phyloP scores from a whole-genome alignment of 2,888 invertebrate species.

The Pollenia angustigena region DNA sequence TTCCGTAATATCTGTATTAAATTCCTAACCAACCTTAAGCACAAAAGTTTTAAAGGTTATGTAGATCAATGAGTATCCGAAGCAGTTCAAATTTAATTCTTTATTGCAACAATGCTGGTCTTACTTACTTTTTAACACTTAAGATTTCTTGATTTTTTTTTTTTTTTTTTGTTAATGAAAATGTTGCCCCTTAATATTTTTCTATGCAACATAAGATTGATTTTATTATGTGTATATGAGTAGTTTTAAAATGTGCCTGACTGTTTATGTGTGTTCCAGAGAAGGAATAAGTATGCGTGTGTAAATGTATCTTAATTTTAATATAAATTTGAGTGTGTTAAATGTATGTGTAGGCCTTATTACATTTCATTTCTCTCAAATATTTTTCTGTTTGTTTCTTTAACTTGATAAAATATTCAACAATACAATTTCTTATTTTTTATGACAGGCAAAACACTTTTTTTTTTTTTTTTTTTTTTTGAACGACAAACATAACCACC shows the following conservation, averaged over 20 bases:
- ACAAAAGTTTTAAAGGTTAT: too few species aligned
- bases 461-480: constrained; percentile 15
- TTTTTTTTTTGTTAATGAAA: neutral
- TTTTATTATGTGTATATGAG: constrained; percentile 52
- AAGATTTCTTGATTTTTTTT: too few species aligned
- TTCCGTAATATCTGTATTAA: too few species aligned
- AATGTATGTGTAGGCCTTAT: constrained; percentile 37
- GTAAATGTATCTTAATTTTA: neutral
- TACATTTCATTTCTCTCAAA: constrained; percentile 7
- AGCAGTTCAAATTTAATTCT: too few species aligned
- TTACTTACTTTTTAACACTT: too few species aligned
- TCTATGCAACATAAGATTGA: constrained; percentile 47
- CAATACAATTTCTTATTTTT: constrained; percentile 67
- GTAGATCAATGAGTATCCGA: too few species aligned
- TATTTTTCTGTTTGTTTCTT: constrained; percentile 32
- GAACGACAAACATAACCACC: constrained; percentile 46
- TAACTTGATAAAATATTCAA: constrained; percentile 66
- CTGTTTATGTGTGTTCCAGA: too few species aligned
- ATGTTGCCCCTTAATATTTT: neutral
- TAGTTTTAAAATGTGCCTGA: neutral
- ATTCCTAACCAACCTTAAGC: too few species aligned
- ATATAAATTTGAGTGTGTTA: neutral
- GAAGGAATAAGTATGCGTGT: too few species aligned
- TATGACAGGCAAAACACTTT: constrained; percentile 58
- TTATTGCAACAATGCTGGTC: too few species aligned